A percentile compares a stretch with the other conserved stretches of the same genome.
Conservation (phyloP, 2,888 invertebrate species). For the Rhagonycha lutea region DNA sequence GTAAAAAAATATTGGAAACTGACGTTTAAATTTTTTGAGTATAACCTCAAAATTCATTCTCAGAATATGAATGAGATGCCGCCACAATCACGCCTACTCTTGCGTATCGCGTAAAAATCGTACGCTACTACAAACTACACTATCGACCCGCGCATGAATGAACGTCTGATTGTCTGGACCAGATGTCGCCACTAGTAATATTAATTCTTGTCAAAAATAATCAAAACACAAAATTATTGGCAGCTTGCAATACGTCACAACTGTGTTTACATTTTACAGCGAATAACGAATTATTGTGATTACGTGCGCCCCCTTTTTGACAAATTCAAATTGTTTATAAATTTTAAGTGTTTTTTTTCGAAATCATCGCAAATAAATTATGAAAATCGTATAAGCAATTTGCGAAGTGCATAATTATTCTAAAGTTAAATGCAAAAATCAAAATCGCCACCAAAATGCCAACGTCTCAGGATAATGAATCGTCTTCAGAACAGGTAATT, state of each 20-base stretch:
- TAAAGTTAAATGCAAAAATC: background rate
- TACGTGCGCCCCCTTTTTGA: background rate
- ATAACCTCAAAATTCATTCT: background rate
- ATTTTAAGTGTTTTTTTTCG: background rate
- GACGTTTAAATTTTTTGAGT: background rate
- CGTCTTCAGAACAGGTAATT: slow-evolving; percentile 9
- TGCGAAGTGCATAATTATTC: background rate
- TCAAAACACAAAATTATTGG: background rate
- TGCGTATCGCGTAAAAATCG: background rate
- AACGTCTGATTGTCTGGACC: background rate
- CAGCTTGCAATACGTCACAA: background rate
- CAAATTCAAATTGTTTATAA: background rate
- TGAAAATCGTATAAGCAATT: background rate
- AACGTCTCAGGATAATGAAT: slow-evolving; percentile 4
- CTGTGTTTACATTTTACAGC: background rate
- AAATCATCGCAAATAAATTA: background rate
- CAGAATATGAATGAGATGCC: background rate
- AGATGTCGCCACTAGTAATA: background rate
- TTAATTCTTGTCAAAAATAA: background rate
- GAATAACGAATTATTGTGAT: background rate
- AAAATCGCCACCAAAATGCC: slow-evolving; percentile 11
- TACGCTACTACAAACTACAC: background rate
- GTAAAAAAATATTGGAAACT: background rate
- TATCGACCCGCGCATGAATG: background rate
- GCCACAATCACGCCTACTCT: background rate